A percentile compares a stretch with the other conserved stretches of the same genome.
These are phyloP conservation scores for Agonopterix arenella DNA, from an alignment of 2,888 invertebrate species.

Conservation along the genomic window DNA sequence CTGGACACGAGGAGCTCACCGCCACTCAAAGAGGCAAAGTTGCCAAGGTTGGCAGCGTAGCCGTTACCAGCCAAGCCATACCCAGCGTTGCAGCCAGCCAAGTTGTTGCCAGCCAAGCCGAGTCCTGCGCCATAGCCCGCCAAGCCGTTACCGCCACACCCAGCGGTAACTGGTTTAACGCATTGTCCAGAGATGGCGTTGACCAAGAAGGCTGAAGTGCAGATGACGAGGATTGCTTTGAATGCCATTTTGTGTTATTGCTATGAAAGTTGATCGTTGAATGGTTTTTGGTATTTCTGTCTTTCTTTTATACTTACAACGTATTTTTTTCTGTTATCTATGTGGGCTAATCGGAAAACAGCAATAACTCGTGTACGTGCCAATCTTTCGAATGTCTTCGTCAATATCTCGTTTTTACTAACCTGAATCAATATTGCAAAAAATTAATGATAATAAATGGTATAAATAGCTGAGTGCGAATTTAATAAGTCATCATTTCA, in stretches of 20 bases:
- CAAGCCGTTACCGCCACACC: background rate
- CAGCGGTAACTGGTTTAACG: background rate
- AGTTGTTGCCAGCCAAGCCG: background rate
- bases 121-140: conserved; percentile 6
- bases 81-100: background rate
- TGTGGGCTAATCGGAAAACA: too few relatives aligned
- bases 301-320: too few relatives aligned
- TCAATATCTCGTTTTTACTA: background rate
- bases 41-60: conserved; percentile 1
- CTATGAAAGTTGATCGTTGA: background rate
- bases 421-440: background rate
- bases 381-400: background rate
- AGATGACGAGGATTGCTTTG: conserved; percentile 8
- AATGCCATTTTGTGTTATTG: conserved; percentile 6
- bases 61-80: background rate
- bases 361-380: background rate
- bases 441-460: too few relatives aligned
- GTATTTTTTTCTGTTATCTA: too few relatives aligned
- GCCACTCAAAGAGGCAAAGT: conserved; percentile 9
- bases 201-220: conserved; percentile 12
- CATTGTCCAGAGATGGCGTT: conserved; percentile 19
- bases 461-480: background rate
- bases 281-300: too few relatives aligned
- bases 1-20: conserved; percentile 13
- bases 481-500: conserved; percentile 5